Evolutionary conservation across 2,797 vertebrate genomes (phyloP).

Genomic region (Hypotaenidia okinawae): DNA sequence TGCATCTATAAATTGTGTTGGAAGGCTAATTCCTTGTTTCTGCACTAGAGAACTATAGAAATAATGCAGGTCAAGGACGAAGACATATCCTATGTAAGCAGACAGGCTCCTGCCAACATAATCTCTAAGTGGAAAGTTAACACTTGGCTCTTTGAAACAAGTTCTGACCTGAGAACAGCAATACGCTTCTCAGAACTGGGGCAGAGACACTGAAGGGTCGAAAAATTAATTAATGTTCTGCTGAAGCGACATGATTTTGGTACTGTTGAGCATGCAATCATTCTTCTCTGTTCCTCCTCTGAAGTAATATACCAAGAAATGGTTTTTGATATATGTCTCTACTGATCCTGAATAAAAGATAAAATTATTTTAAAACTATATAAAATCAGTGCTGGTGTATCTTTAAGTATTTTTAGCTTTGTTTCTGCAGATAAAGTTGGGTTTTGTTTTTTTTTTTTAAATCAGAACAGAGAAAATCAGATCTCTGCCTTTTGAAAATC

Average conservation of each 20-base stretch:
- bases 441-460: not conserved
- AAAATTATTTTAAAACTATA: not conserved
- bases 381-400: not conserved
- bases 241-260: not conserved
- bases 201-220: constrained; percentile 33
- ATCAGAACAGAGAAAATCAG: not conserved
- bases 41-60: constrained; percentile 2
- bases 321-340: not conserved
- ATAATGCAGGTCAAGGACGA: constrained; percentile 32
- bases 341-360: not conserved
- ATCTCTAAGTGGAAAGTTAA: constrained; percentile 69
- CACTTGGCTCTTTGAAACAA: constrained; percentile 58
- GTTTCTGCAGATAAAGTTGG: not conserved
- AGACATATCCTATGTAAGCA: constrained; percentile 15
- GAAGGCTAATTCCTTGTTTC: constrained; percentile 35
- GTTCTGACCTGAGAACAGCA: constrained; percentile 66
- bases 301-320: not conserved
- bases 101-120: constrained; percentile 46
- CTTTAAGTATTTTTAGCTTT: not conserved
- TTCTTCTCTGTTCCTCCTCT: not conserved
- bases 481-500: not conserved
- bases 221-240: constrained; percentile 33
- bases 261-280: not conserved
- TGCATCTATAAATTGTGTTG: constrained; percentile 12
- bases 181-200: constrained; percentile 57